Conservation (phyloP, 2,888 invertebrate genomes). For the Epiblema foenella region DNA sequence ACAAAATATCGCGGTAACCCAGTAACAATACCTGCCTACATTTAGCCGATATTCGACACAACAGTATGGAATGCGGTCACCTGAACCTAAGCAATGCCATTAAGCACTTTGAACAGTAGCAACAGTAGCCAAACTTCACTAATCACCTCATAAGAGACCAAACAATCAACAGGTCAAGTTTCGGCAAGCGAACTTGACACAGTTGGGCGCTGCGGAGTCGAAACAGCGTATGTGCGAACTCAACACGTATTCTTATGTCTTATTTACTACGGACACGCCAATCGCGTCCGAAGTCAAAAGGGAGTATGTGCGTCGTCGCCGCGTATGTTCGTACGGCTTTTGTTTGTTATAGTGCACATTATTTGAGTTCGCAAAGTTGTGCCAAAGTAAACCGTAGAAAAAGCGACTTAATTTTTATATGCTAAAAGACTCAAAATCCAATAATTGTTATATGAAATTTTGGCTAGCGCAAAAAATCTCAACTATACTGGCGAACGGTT, state of each 20-base stretch:
- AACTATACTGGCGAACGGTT: not conserved
- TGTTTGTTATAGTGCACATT: not conserved
- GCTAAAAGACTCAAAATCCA: too few species aligned
- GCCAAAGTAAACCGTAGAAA: too few species aligned
- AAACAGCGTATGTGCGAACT: not conserved
- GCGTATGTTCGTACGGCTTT: not conserved
- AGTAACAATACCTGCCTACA: not conserved
- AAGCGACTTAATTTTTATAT: too few species aligned
- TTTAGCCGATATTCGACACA: not conserved
- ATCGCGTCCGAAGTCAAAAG: conserved; percentile 32
- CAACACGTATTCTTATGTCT: not conserved
- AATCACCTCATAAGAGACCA: conserved; percentile 23
- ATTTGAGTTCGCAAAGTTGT: too few species aligned
- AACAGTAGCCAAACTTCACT: conserved; percentile 1
- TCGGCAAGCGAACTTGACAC: conserved; percentile 64
- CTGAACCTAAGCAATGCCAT: conserved; percentile 7
- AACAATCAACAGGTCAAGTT: conserved; percentile 51
- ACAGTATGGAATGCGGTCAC: conserved; percentile 13
- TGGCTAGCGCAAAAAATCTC: too few species aligned
- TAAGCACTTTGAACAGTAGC: conserved; percentile 24
- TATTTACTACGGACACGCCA: conserved; percentile 58
- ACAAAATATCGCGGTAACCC: too few species aligned
- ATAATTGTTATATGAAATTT: too few species aligned
- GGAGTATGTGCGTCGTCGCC: not conserved
- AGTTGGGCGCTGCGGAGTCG: conserved; percentile 7